Evolutionary conservation across 2,113 vertebrate genomes (phyloP), one percentile per base, ranked within the genome.

Genomic region (Pseudopipra pipra): DNA sequence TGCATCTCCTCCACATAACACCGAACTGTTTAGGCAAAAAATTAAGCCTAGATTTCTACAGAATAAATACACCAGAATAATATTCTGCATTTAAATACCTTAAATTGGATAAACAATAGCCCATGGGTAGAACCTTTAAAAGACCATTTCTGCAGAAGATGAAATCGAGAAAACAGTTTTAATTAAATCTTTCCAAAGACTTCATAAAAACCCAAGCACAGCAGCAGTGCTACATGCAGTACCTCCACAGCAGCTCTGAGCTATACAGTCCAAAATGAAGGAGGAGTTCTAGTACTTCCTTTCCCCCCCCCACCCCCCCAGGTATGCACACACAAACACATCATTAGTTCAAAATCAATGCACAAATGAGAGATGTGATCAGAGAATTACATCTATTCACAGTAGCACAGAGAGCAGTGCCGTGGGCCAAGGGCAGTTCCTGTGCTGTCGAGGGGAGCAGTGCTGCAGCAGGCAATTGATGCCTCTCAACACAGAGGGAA

Each of bases 161-260:
- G 47, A 91, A 95, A 84, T 93, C 86, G 61, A 96, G 93, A 93
- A 93, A 95, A 67, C 52, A 55, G 20, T 72, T 95, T 93, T 93
- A 96, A 97, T 96, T 96, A 91, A 92, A 85, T 89, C 52, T 92
- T 95, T 90, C 70, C 70, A 95, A 89, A 28, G 84, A 85, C 84
- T 97, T 84, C 76, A 90, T 91, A 96, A 96, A 96, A 93, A 59
- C 51, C 65, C 35, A 87, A 41, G 43, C 85, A 73, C 59, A 88
- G 83, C 63, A 95, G 86, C 92, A 80, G 80, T 16, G 44, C 73
- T 81, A 30, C 33, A 43, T n/a, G 22, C 56, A 81, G 70, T 55
- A 72, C 33, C 68, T 77, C 51, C 43, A 80, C 8, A 37, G 78
- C 80, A 92, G 91, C 83, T 90, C 79, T 73, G 68, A 97, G 86